Evolutionary conservation across 2,888 invertebrate species (phyloP), one percentile per base, ranked within the genome.

Genomic region (Hipparchia sbordonii): DNA sequence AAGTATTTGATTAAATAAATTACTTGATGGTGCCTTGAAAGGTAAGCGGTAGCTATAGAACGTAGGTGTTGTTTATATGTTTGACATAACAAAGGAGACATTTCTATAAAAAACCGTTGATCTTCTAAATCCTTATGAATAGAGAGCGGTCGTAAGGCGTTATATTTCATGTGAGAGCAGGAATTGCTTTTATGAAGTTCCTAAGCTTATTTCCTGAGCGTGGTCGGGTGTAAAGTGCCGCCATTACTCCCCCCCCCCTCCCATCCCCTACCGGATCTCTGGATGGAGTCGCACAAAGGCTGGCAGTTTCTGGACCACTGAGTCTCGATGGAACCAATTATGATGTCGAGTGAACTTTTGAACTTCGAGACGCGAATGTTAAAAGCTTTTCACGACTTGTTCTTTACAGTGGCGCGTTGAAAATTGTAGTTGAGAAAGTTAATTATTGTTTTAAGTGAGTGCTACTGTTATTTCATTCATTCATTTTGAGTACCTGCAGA

Each of bases 161-260:
- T 91, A 93, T 92, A 93, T 92, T 92, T 92, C 90, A 91, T 90
- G 88, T 89, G 91, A 77, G 89, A 91, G 89, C 80, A 85, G 88
- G 85, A 92, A 92, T 92, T 90, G 92, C 93, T 93, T 93, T 93
- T 92, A 93, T 87, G 88, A 87, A 92, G 91, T 93, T 92, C 88
- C 89, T 91, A 91, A 93, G 93, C 93, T 93, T 93, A 93, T 93
- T 93, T 93, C 93, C 93, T 90, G 91, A 85, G 89, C 87, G 70
- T 88, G 88, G 88, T 85, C 84, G 90, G 87, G 90, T 83, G 89
- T 90, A 91, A 93, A 93, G 93, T 93, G 92, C 88, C 89, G 85
- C 92, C 92, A 92, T 93, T 93, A 92, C 85, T 79, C 83, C 82
- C 84, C 79, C 78, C 23, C 23, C 23, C 23, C 23, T 23, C 23